Evolutionary conservation across 2,888 invertebrate genomes (phyloP), one percentile per base, ranked within the genome.

Genomic region (Euzetes globulus): DNA sequence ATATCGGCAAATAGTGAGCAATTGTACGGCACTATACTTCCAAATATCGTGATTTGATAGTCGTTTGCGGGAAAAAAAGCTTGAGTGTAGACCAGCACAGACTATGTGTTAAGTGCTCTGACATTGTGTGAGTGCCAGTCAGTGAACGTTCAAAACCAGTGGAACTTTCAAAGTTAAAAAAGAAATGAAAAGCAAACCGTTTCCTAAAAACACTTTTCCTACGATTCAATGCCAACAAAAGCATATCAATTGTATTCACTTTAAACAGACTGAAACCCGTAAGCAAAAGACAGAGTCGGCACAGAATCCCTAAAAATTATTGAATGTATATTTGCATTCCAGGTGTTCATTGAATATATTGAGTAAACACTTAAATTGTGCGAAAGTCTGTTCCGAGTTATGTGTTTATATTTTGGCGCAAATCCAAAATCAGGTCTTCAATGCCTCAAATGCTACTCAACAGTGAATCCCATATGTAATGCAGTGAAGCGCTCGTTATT

Each of bases 341-440:
- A 52, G 52, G 52, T 52, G 52, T 52, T 52, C 52, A 52, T 22
- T 52, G 52, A 19, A 52, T 52, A 52, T 52, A 52, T 52, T 52
- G 9, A 22, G 13, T 19, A 41, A 41, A 41, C 41, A 52, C 22
- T 19, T 52, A 52, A 52, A 52, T 19, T 52, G 25, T 52, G 52
- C 6, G 25, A 22, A 52, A 22, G 52, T 52, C 22, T 52, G 52
- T 52, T 25, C 3, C 52, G 52, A 19, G 19, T 22, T 52, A 52
- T 52, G 52, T 52, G 25, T 52, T 17, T 50, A 22, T 52, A 52
- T 52, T 52, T 52, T 52, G 19, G 52, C 7, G 19, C 52, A 7
- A 52, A 52, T 52, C 22, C 19, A n/a, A n/a, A 52, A 41, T 41
- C 41, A 41, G 41, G 41, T 41, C 41, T 11, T 41, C 41, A 41